These are phyloP conservation scores for Sinosuthora webbiana DNA, from an alignment of 2,113 vertebrate genomes.

Conservation along the genomic window DNA sequence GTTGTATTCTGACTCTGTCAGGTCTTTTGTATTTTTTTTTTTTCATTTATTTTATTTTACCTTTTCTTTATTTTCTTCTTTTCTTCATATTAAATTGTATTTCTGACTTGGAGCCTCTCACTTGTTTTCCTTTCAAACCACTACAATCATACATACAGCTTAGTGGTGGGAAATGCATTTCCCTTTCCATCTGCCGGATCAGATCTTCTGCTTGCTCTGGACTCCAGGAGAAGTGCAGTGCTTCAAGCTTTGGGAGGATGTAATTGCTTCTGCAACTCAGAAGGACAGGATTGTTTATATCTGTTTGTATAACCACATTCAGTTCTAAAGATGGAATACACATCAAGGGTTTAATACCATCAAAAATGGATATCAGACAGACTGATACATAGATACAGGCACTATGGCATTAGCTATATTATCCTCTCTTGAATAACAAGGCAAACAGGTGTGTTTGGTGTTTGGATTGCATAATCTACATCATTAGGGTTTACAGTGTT, in stretches of 20 bases:
- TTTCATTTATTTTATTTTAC: too few relatives aligned
- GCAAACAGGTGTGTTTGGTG: background rate
- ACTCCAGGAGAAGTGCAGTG: fast-evolving
- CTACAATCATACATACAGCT: too few relatives aligned
- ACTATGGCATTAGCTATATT: background rate
- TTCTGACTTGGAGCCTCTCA: too few relatives aligned
- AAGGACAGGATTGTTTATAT: background rate
- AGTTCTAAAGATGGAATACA: background rate
- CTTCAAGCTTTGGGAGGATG: background rate
- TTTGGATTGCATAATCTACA: background rate
- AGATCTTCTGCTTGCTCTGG: background rate
- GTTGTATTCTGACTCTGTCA: too few relatives aligned
- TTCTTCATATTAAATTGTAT: too few relatives aligned
- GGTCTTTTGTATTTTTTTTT: too few relatives aligned
- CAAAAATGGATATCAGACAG: background rate
- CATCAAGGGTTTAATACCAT: background rate
- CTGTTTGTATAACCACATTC: background rate
- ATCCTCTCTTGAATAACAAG: background rate
- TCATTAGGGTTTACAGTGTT: background rate
- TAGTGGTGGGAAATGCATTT: background rate
- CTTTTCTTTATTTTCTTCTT: too few relatives aligned
- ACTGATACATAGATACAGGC: background rate
- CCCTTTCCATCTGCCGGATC: background rate
- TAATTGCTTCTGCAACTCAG: background rate
- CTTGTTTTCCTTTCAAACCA: too few relatives aligned